Conservation (phyloP, 2,113 vertebrate genomes). For the Gobiocypris rarus region DNA sequence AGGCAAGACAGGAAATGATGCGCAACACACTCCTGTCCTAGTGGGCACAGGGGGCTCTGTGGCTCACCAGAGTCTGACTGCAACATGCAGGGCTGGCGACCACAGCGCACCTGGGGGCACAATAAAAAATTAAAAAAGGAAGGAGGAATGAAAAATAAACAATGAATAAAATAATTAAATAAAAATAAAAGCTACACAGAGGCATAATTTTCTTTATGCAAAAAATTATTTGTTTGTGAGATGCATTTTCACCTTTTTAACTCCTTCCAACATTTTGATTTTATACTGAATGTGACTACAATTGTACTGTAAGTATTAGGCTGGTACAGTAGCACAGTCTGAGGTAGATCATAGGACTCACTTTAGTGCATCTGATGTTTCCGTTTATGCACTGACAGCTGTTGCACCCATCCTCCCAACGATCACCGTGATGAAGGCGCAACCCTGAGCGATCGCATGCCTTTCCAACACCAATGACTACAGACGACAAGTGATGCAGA, state of each 20-base stretch:
- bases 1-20: slow-evolving; percentile 83
- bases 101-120: slow-evolving; percentile 85
- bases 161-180: neutral
- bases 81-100: slow-evolving; percentile 85
- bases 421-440: slow-evolving; percentile 84
- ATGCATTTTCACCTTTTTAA: neutral
- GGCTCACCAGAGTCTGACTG: slow-evolving; percentile 58
- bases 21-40: slow-evolving; percentile 81
- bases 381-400: slow-evolving; percentile 87
- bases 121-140: neutral
- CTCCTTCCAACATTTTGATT: neutral
- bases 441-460: slow-evolving; percentile 83
- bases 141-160: neutral
- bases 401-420: slow-evolving; percentile 92
- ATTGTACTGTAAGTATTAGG: neutral
- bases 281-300: neutral
- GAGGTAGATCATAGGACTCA: slow-evolving; percentile 55
- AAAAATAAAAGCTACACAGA: neutral
- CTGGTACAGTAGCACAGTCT: neutral
- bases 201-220: too few species aligned
- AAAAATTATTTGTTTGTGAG: too few species aligned
- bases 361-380: slow-evolving; percentile 87
- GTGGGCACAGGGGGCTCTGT: slow-evolving; percentile 75
- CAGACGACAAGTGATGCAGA: neutral
- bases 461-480: slow-evolving; percentile 85